Evolutionary conservation across 2,113 vertebrate genomes (phyloP).

Genomic region (Lampris megalopsis): DNA sequence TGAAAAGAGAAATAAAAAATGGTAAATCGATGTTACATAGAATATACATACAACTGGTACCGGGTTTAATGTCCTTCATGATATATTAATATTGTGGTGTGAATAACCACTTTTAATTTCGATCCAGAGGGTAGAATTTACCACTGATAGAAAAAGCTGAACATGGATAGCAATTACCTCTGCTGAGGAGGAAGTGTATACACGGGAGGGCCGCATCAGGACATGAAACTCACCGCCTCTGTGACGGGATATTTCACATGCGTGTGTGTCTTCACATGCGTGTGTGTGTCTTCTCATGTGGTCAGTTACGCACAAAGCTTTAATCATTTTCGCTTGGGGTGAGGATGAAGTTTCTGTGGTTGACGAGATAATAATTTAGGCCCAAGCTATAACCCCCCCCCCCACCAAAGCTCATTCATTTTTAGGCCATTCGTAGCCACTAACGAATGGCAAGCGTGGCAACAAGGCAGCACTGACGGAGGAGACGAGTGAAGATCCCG

Average conservation of each 20-base stretch:
- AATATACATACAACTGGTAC: not conserved
- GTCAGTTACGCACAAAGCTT: not conserved
- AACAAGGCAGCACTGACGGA: constrained; percentile 32
- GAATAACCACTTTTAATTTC: not conserved
- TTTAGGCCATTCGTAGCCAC: constrained; percentile 1
- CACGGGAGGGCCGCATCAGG: not conserved
- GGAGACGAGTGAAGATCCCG: constrained; percentile 31
- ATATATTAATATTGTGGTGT: not conserved
- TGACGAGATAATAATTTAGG: not conserved
- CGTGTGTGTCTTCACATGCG: too few species aligned
- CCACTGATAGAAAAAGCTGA: constrained; percentile 2
- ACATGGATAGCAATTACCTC: not conserved
- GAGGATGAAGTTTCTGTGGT: constrained; percentile 23
- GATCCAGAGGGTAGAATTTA: not conserved
- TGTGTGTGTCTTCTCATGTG: not conserved
- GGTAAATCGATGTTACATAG: not conserved
- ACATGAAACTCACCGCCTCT: constrained; percentile 10
- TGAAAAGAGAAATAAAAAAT: not conserved
- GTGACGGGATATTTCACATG: constrained; percentile 4
- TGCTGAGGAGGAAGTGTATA: not conserved
- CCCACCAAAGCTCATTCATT: not conserved
- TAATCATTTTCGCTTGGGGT: not conserved
- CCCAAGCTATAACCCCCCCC: constrained; percentile 11
- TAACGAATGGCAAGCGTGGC: constrained; percentile 12
- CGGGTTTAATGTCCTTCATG: not conserved